These are phyloP conservation scores for Festucalex cinctus DNA, from an alignment of 2,113 vertebrate species.

Conservation along the genomic window DNA sequence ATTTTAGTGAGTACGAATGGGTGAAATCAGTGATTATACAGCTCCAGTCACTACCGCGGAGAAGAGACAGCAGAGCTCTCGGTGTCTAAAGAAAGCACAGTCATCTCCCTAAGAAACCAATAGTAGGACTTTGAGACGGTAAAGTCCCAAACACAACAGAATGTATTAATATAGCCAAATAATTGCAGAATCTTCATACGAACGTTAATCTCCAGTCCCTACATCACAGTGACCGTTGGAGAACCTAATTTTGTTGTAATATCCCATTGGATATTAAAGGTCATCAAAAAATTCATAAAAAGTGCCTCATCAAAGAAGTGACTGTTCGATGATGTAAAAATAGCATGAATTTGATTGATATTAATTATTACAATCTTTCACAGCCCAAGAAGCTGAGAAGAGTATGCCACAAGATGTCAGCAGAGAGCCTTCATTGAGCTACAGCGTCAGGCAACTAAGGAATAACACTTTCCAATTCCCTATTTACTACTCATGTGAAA, in stretches of 20 bases:
- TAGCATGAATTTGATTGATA: background rate
- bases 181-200: too few species aligned
- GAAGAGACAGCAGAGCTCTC: too few species aligned
- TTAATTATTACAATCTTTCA: background rate
- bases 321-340: background rate
- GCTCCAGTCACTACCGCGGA: too few species aligned
- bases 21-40: background rate
- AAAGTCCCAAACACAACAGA: background rate
- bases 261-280: too few species aligned
- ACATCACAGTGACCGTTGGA: too few species aligned
- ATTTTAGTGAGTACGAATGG: too few species aligned
- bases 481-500: too few species aligned
- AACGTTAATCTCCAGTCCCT: background rate
- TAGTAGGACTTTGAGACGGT: background rate
- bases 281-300: too few species aligned
- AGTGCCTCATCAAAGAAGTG: too few species aligned
- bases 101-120: too few species aligned
- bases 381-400: background rate
- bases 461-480: background rate
- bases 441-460: background rate
- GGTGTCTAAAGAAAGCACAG: too few species aligned
- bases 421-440: background rate
- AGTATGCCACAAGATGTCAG: conserved; percentile 31
- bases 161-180: background rate
- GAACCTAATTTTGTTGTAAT: too few species aligned